Evolutionary conservation across 2,888 invertebrate species (phyloP), one percentile per base, ranked within the genome.

Genomic region (Cantharis lateralis): DNA sequence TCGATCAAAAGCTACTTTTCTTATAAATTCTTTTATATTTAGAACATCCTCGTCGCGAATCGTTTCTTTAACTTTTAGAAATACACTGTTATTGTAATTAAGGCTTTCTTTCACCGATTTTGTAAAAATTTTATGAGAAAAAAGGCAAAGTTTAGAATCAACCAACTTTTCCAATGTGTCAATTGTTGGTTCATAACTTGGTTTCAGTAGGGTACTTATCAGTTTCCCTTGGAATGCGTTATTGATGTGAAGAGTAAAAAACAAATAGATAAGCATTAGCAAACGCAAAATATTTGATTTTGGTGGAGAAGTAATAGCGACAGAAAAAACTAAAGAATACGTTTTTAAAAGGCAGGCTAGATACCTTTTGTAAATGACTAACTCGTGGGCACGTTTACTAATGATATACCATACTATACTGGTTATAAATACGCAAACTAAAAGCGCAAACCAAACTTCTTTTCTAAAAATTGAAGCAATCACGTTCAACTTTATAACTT

Each of bases 131-230:
- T 20, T 9, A 13, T 66, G 64, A 2, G 64, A 66, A 66, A 66
- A n/a, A 2, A 66, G 24, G 7, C n/a, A 9, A 18, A 72, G 15
- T 1, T 72, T 5, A 11, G 68, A 68, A 15, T 48, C 3, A 16
- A 48, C 68, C 48, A 72, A 72, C 16, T 73, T 61, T 69, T 72
- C 15, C 68, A 73, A 69, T 3, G 68, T 66, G 3, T 26, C n/a
- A 11, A 69, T 69, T 13, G 24, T 24, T 2, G n/a, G 20, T 20
- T 69, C 73, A 16, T 69, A 32, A 20, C 11, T 62, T 0, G 69
- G 68, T 24, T 26, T 61, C 18, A 62, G 10, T 1, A 72, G 16
- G 15, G 13, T 3, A n/a, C 68, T 62, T 16, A 16, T 15, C 10
- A 73, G 28, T 68, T 68, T 73, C 15, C 26, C 66, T 61, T 68